Percentiles rank a stretch among this genome's conserved stretches.
phyloP scores from a whole-genome alignment of 2,888 invertebrate genomes.

The Drosophila subquinaria region DNA sequence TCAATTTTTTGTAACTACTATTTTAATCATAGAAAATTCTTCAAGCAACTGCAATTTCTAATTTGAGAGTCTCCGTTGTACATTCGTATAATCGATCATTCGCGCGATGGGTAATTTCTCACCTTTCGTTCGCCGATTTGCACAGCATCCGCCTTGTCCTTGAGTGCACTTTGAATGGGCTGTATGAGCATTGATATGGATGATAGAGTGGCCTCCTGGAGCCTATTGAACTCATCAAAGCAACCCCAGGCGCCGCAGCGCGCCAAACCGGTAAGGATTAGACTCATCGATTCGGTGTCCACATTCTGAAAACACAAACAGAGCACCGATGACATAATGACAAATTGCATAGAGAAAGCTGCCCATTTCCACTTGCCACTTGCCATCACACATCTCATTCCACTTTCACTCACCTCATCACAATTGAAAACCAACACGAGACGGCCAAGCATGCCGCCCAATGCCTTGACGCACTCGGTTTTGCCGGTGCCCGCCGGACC shows the following conservation, averaged over 20 bases:
- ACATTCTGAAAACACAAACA: constrained; percentile 89
- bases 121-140: constrained; percentile 87
- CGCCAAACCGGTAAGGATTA: constrained; percentile 96
- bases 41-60: no score
- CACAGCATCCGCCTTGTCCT: constrained; percentile 87
- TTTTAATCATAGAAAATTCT: no score
- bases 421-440: constrained; percentile 98
- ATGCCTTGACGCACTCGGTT: constrained; percentile 98
- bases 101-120: constrained; percentile 53
- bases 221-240: constrained; percentile 99
- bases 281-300: constrained; percentile 97
- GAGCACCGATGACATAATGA: constrained; percentile 50
- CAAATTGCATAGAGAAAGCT: constrained; percentile 46
- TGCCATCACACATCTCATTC: neutral
- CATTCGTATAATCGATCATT: no score
- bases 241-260: constrained; percentile 99
- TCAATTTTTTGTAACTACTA: no score
- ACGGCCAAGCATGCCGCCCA: constrained; percentile 95
- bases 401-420: constrained; percentile 90
- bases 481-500: constrained; percentile 99
- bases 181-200: constrained; percentile 98
- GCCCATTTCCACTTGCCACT: neutral
- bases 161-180: constrained; percentile 93
- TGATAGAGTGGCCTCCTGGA: constrained; percentile 97
- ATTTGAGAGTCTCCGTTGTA: no score